A percentile compares a stretch with the other conserved stretches of the same genome.
Conservation (phyloP, 2,888 invertebrate genomes). For the Seira musarum region DNA sequence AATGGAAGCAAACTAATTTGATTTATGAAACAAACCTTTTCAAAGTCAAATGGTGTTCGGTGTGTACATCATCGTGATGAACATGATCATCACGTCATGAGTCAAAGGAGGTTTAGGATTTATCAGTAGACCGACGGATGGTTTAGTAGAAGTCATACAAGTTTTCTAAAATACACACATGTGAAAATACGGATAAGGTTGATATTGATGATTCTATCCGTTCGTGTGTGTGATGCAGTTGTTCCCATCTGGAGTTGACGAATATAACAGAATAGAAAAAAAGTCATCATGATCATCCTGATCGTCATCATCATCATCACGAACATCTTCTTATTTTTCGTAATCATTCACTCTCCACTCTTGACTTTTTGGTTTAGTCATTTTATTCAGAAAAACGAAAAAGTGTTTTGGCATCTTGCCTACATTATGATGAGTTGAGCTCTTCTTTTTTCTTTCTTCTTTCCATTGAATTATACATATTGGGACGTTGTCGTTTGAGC, state of each 20-base stretch:
- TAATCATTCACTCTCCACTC: constrained; percentile 5
- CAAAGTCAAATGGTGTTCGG: background rate
- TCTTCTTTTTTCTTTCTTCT: background rate
- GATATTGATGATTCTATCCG: constrained; percentile 9
- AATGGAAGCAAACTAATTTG: background rate
- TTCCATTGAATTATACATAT: background rate
- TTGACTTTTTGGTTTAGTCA: constrained; percentile 28
- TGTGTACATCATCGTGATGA: no score
- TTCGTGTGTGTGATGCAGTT: constrained; percentile 50
- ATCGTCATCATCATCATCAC: background rate
- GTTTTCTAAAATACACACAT: background rate
- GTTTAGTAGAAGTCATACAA: background rate
- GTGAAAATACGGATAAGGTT: background rate
- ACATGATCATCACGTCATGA: no score
- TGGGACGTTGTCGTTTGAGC: background rate
- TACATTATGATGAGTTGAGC: constrained; percentile 26
- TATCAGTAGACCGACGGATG: constrained; percentile 8
- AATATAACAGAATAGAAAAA: constrained; percentile 25
- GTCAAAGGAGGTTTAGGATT: background rate
- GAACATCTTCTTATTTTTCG: background rate
- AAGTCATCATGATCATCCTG: constrained; percentile 10
- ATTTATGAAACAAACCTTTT: background rate
- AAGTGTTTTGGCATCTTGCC: constrained; percentile 59
- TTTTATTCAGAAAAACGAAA: constrained; percentile 44
- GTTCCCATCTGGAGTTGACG: constrained; percentile 60